Evolutionary conservation across 2,888 invertebrate genomes (phyloP).

Genomic region (Yponomeuta sedellus): DNA sequence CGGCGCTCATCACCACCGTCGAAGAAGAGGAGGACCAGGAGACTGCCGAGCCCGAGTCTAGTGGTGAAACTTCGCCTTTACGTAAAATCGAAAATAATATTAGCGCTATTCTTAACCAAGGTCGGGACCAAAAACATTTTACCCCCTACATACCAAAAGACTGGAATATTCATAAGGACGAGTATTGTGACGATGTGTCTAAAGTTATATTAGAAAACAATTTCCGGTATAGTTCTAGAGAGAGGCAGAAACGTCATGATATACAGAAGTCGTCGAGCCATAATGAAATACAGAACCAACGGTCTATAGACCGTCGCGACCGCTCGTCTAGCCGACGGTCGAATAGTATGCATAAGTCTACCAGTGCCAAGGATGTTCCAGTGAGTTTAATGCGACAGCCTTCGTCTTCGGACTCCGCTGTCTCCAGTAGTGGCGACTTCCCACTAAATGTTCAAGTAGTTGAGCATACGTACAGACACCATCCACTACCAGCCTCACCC

Average conservation of each 20-base stretch:
- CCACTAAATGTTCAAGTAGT: constrained; percentile 81
- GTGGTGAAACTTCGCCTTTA: constrained; percentile 80
- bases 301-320: constrained; percentile 68
- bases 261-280: constrained; percentile 79
- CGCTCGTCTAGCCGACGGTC: constrained; percentile 67
- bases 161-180: constrained; percentile 77
- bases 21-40: constrained; percentile 84
- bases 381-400: constrained; percentile 73
- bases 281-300: constrained; percentile 76
- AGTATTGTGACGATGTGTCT: constrained; percentile 73
- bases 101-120: constrained; percentile 80
- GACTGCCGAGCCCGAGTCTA: constrained; percentile 77
- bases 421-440: constrained; percentile 76
- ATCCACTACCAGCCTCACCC: constrained; percentile 62
- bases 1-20: constrained; percentile 81
- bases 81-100: constrained; percentile 84
- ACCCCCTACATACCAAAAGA: constrained; percentile 73
- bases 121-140: constrained; percentile 73
- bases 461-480: constrained; percentile 68
- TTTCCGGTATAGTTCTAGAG: constrained; percentile 72
- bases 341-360: constrained; percentile 84
- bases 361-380: constrained; percentile 84
- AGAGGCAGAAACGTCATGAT: constrained; percentile 73
- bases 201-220: constrained; percentile 71
- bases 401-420: constrained; percentile 70